A percentile compares a stretch with the other conserved stretches of the same genome.
Evolutionary conservation across 2,797 vertebrate species (phyloP).

Genomic region (Glyptemys insculpta): DNA sequence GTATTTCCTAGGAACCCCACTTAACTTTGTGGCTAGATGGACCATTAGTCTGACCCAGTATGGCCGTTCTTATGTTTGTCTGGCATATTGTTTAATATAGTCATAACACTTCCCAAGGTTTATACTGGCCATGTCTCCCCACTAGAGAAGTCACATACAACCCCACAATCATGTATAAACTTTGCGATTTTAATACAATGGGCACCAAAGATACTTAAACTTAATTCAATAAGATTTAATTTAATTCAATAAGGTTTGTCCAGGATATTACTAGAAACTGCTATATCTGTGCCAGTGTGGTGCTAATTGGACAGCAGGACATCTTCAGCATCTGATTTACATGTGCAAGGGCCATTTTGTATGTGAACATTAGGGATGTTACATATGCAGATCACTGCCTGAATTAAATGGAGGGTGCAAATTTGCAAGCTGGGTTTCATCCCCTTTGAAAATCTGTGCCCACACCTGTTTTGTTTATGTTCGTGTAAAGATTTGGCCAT

Average conservation of each 20-base stretch:
- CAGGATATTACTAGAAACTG: neutral
- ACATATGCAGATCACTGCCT: neutral
- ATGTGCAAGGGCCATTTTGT: neutral
- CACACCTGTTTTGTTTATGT: neutral
- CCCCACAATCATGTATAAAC: neutral
- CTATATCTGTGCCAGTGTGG: neutral
- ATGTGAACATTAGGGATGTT: neutral
- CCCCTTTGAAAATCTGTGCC: neutral
- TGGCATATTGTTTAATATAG: neutral
- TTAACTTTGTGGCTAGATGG: no score
- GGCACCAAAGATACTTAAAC: neutral
- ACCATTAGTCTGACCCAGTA: no score
- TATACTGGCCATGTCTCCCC: neutral
- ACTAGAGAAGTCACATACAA: neutral
- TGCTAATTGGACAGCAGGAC: neutral
- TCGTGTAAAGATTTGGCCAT: neutral
- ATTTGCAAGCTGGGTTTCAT: neutral
- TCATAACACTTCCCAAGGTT: neutral
- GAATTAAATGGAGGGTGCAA: neutral
- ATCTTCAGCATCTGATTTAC: neutral
- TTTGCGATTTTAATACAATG: neutral
- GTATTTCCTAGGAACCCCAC: no score
- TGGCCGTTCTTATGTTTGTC: neutral
- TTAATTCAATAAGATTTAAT: neutral
- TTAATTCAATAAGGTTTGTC: neutral